These are phyloP conservation scores for Amphibalanus amphitrite DNA, from an alignment of 1,140 invertebrate species.

Conservation along the genomic window DNA sequence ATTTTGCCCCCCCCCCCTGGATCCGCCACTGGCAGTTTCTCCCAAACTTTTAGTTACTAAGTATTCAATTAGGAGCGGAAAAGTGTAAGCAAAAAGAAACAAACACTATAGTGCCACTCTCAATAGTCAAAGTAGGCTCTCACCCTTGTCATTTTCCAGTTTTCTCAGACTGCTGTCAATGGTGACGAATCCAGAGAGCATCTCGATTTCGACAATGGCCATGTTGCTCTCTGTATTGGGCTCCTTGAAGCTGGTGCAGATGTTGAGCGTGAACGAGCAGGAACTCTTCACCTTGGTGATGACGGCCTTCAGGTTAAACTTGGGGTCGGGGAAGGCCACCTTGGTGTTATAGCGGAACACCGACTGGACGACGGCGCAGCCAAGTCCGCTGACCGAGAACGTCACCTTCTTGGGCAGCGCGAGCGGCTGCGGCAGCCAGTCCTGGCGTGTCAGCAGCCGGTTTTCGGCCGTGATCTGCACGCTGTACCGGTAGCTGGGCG, in stretches of 20 bases:
- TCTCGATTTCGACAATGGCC: constrained; percentile 18
- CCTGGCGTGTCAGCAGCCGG: constrained; percentile 12
- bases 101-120: too few species aligned
- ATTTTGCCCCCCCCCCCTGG: too few species aligned
- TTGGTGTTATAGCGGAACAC: background rate
- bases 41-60: too few species aligned
- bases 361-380: constrained; percentile 16
- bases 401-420: constrained; percentile 11
- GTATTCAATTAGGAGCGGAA: too few species aligned
- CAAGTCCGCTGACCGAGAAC: constrained; percentile 13
- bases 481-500: background rate
- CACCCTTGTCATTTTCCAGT: too few species aligned
- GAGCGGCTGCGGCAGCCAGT: constrained; percentile 10
- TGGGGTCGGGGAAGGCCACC: background rate
- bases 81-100: too few species aligned
- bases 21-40: too few species aligned
- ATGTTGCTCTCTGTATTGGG: constrained; percentile 17
- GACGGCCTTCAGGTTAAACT: background rate
- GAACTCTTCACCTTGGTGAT: background rate
- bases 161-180: constrained; percentile 10
- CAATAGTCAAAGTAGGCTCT: too few species aligned
- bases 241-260: too few species aligned
- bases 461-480: constrained; percentile 11
- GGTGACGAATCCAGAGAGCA: constrained; percentile 16
- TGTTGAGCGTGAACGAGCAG: background rate